Percentiles rank a stretch among this genome's conserved stretches.
Evolutionary conservation across 1,140 invertebrate species (phyloP).

Genomic region (Zaprionus davidi): DNA sequence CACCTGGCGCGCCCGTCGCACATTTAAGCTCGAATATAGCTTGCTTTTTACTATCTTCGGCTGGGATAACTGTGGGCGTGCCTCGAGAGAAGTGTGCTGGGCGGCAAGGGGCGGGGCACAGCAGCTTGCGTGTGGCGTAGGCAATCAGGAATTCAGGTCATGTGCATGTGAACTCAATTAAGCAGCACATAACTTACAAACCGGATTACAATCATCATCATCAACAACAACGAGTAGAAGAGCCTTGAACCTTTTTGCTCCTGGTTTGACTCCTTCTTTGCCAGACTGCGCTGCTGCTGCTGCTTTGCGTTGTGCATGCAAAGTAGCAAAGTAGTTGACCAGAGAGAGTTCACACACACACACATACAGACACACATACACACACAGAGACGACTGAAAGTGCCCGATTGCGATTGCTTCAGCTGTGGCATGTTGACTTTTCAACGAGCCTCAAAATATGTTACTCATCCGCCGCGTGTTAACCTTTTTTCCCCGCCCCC

Average conservation of each 20-base stretch:
- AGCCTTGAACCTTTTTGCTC: constrained; percentile 51
- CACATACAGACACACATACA: background rate
- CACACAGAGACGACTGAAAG: background rate
- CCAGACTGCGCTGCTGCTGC: background rate
- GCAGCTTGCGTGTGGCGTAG: constrained; percentile 1
- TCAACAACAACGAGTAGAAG: constrained; percentile 57
- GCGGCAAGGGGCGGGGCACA: constrained; percentile 13
- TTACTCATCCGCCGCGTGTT: constrained; percentile 72
- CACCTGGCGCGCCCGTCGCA: constrained; percentile 62
- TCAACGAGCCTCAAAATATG: constrained; percentile 71
- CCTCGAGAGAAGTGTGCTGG: background rate
- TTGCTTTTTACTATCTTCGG: constrained; percentile 61
- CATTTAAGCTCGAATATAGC: constrained; percentile 44
- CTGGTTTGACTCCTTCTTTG: background rate
- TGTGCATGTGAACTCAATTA: constrained; percentile 84
- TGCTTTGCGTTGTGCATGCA: constrained; percentile 54
- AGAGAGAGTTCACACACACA: background rate
- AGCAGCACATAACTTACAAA: constrained; percentile 84
- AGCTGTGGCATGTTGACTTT: constrained; percentile 62
- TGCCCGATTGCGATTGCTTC: constrained; percentile 4
- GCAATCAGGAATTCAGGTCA: constrained; percentile 83
- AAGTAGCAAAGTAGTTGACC: constrained; percentile 65
- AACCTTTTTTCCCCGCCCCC: constrained; percentile 58
- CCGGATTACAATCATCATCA: constrained; percentile 84
- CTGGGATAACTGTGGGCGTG: constrained; percentile 13